Conservation (phyloP, 2,113 vertebrate species). For the Rhombomys opimus region DNA sequence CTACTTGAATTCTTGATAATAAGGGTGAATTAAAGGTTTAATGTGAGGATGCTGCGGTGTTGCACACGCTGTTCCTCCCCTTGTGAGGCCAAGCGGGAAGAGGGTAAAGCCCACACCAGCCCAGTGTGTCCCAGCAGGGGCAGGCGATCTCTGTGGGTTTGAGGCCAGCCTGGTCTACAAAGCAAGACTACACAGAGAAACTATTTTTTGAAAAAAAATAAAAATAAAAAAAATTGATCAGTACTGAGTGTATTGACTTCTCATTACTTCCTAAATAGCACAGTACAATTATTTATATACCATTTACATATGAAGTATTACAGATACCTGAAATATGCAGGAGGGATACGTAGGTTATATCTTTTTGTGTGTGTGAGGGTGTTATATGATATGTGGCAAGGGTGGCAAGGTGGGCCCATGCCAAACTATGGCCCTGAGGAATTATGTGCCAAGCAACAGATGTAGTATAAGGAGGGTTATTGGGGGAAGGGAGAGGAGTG, state of each 20-base stretch:
- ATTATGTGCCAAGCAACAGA: no score
- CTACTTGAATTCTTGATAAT: neutral
- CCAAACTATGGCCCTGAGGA: no score
- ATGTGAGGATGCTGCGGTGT: neutral
- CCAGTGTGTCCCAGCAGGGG: neutral
- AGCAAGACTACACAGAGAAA: neutral
- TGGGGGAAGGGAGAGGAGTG: no score
- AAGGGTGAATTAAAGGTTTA: conserved; percentile 31
- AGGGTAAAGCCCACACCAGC: neutral
- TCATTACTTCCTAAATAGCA: neutral
- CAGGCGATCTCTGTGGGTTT: neutral
- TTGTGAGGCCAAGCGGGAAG: neutral
- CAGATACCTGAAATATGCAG: neutral
- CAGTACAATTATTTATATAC: neutral
- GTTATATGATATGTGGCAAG: no score
- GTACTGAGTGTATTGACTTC: neutral
- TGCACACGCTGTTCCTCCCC: no score
- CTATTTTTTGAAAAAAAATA: neutral
- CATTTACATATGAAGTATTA: neutral
- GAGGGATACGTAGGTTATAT: neutral
- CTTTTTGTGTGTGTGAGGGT: neutral
- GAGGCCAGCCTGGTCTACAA: neutral
- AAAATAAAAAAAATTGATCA: neutral
- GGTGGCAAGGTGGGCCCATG: no score
- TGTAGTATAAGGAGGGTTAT: no score